Evolutionary conservation across 2,113 vertebrate genomes (phyloP), one percentile per base, ranked within the genome.

Genomic region (Corydoras maculifer): DNA sequence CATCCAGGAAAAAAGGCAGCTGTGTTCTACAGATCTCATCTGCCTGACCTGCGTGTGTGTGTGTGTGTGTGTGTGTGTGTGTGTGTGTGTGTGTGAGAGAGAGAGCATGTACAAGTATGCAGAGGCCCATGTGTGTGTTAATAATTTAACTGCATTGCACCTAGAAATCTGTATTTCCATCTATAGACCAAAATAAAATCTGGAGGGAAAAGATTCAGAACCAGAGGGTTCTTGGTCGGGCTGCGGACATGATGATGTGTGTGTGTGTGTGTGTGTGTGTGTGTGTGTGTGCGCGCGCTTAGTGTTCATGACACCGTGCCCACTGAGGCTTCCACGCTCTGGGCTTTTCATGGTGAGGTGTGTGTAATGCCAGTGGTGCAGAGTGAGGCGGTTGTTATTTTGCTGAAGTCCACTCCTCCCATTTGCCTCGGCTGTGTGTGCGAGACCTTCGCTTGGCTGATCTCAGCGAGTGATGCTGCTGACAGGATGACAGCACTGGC

Each of bases 401-500:
- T 83, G 82, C 82, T 80, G 78, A 83, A 85, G 87, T 87, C 85
- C 86, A 84, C 82, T 82, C 75, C 80, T 84, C 78, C 82, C 80
- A 81, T 88, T 88, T 83, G 86, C 85, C 87, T 59, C 53, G 58
- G 55, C 70, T 83, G 81, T 84, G 84, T 86, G 85, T 87, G 85
- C 82, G 83, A 83, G 78, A 82, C 8, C 78, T 81, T 82, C 79
- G 85, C 85, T 85, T 84, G 84, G 85, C 87, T 87, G 85, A 83
- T 80, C 78, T 83, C 78, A 61, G 82, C 80, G 80, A 71, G 81
- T 84, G 86, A 88, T 80, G 83, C 77, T 79, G 86, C 85, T 88
- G 87, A 90, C 87, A 88, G 86, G 83, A 84, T 90, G 89, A 88
- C 88, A 88, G 87, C 79, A 82, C 74, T 75, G 72, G 77, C 62